Evolutionary conservation across 2,113 vertebrate genomes (phyloP).

Genomic region (Addax nasomaculatus): DNA sequence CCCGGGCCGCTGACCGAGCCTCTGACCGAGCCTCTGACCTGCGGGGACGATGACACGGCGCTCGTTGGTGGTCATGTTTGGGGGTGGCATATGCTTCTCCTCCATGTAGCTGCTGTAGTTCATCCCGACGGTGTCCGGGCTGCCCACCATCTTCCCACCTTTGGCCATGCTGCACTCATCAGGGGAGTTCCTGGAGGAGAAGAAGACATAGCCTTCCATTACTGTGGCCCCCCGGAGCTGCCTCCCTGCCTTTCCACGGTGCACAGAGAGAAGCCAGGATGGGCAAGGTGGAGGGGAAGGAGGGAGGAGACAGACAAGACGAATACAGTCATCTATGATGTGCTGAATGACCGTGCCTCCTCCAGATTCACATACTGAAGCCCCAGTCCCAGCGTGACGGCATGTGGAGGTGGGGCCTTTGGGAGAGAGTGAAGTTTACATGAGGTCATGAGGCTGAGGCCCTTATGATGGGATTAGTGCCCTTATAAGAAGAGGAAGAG

Average conservation of each 20-base stretch:
- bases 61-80: constrained; percentile 91
- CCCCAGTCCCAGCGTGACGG: rapidly evolving
- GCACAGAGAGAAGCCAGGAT: rapidly evolving
- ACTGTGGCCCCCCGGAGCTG: neutral
- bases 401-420: neutral
- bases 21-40: constrained; percentile 77
- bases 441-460: neutral
- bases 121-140: constrained; percentile 82
- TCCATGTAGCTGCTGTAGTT: constrained; percentile 89
- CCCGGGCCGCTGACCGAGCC: rapidly evolving
- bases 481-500: neutral
- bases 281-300: rapidly evolving
- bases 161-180: constrained; percentile 87
- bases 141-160: constrained; percentile 85
- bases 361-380: rapidly evolving
- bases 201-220: constrained; percentile 38
- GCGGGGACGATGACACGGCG: constrained; percentile 91
- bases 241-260: rapidly evolving
- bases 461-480: too few species aligned
- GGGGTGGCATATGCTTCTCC: constrained; percentile 88
- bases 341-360: rapidly evolving
- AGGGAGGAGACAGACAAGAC: rapidly evolving
- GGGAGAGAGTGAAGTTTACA: neutral
- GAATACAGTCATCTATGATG: rapidly evolving
- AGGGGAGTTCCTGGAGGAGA: constrained; percentile 84